Conservation (phyloP, 2,797 vertebrate species). For the Cuniculus paca region DNA sequence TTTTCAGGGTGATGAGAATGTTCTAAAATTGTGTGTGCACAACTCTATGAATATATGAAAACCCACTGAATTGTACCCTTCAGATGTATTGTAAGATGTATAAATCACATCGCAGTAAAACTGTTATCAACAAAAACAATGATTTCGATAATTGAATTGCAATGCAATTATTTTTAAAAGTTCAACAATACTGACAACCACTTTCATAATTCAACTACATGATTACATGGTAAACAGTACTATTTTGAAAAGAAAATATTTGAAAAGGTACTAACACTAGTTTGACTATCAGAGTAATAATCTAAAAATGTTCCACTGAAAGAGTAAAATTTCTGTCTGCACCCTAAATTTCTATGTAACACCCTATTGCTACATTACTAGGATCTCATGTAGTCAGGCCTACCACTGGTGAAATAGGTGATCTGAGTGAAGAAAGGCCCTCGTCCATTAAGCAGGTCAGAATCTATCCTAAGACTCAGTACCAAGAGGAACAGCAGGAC, state of each 20-base stretch:
- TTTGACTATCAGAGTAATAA: background rate
- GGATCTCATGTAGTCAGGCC: background rate
- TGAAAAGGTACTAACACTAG: background rate
- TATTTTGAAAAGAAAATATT: slow-evolving; percentile 22
- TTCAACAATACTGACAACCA: background rate
- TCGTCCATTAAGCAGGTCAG: background rate
- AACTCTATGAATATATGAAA: background rate
- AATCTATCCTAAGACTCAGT: background rate
- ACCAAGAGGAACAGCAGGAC: background rate
- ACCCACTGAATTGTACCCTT: background rate
- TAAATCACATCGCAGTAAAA: background rate
- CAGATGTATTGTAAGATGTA: background rate
- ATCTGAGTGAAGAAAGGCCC: background rate
- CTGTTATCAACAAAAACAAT: background rate
- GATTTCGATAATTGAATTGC: background rate
- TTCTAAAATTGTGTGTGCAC: background rate
- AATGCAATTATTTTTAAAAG: background rate
- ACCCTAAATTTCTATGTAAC: background rate
- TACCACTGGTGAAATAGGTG: background rate
- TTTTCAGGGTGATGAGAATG: background rate
- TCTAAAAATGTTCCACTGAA: background rate
- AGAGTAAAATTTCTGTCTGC: background rate
- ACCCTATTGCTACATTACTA: background rate
- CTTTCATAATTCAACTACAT: background rate
- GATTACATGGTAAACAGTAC: background rate